Conservation (phyloP, 2,113 vertebrate species). For the Rostratula benghalensis region DNA sequence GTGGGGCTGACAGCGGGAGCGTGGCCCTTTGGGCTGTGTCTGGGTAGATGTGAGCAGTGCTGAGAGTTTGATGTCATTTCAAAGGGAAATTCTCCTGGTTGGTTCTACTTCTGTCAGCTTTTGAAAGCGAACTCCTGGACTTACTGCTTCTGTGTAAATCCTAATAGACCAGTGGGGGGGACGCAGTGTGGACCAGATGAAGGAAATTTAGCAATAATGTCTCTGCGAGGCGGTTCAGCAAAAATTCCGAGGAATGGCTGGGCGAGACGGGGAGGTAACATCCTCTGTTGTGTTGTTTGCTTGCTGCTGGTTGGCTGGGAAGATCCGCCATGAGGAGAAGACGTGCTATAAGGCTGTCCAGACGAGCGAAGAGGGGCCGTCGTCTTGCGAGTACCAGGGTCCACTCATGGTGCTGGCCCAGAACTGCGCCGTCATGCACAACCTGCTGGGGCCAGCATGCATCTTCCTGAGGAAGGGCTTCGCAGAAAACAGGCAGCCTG, state of each 20-base stretch:
- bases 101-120: background rate
- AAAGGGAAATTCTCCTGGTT: background rate
- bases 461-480: constrained; percentile 98
- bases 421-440: constrained; percentile 93
- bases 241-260: constrained; percentile 19
- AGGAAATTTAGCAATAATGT: constrained; percentile 3
- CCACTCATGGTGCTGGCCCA: constrained; percentile 90
- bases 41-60: background rate
- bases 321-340: constrained; percentile 91
- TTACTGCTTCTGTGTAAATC: background rate
- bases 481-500: constrained; percentile 96
- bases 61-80: constrained; percentile 22
- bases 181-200: background rate
- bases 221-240: constrained; percentile 48
- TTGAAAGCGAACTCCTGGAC: constrained; percentile 23
- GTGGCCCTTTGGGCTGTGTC: background rate
- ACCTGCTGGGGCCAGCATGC: constrained; percentile 94
- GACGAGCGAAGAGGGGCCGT: constrained; percentile 86
- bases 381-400: constrained; percentile 80
- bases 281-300: constrained; percentile 79
- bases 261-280: constrained; percentile 60
- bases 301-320: constrained; percentile 75
- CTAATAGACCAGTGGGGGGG: background rate
- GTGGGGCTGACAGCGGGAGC: background rate
- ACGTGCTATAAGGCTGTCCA: constrained; percentile 91